phyloP scores from a whole-genome alignment of 2,888 invertebrate species.

The Aspidiotus rigidus region DNA sequence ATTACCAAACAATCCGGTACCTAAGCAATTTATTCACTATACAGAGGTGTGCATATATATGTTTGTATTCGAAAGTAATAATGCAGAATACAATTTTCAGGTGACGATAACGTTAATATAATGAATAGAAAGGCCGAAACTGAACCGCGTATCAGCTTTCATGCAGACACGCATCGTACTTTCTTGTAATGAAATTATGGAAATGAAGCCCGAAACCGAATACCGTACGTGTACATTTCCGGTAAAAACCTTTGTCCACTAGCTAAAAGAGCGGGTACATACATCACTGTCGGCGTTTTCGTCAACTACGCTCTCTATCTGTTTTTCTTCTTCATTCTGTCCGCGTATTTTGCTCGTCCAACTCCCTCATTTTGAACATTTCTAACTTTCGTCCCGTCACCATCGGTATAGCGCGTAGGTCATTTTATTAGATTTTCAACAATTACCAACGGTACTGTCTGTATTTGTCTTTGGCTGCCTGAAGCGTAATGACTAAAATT shows the following conservation, averaged over 20 bases:
- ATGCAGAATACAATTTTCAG: no score
- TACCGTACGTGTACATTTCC: constrained; percentile 10
- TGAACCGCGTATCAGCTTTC: constrained; percentile 12
- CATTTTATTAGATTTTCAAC: constrained; percentile 27
- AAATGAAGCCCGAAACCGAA: constrained; percentile 23
- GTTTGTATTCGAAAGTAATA: no score
- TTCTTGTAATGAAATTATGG: constrained; percentile 30
- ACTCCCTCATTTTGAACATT: background rate
- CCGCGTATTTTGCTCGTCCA: no score
- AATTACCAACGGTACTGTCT: constrained; percentile 25
- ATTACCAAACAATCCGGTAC: no score
- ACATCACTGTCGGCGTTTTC: constrained; percentile 18
- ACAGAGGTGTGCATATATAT: no score
- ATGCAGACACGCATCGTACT: constrained; percentile 19
- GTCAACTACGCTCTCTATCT: constrained; percentile 17
- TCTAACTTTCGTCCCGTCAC: background rate
- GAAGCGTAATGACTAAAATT: constrained; percentile 19
- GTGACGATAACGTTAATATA: no score
- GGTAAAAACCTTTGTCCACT: background rate
- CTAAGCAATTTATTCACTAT: no score
- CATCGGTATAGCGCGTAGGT: background rate
- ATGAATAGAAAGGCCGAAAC: background rate
- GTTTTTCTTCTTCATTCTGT: background rate
- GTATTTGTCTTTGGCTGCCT: constrained; percentile 22
- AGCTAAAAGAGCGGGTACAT: constrained; percentile 2